These are phyloP conservation scores for Bhutanitis thaidina DNA, from an alignment of 2,888 invertebrate species.

Conservation along the genomic window DNA sequence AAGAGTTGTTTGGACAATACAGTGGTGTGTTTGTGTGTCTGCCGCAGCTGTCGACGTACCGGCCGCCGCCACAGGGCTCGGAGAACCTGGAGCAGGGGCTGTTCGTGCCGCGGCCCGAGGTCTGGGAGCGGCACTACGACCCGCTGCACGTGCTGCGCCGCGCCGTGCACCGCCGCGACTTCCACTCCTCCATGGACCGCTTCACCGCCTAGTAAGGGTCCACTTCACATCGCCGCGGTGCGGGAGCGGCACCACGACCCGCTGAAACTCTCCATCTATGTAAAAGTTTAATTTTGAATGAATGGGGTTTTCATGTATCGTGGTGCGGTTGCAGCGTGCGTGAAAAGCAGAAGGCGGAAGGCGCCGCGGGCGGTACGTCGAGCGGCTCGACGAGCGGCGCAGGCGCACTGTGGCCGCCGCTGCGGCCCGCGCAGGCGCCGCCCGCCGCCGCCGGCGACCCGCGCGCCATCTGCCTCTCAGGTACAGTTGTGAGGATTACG, in stretches of 20 bases:
- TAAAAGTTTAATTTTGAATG: no score
- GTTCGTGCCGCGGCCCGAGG: constrained; percentile 90
- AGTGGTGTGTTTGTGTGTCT: no score
- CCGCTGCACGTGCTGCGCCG: constrained; percentile 95
- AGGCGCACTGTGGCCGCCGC: constrained; percentile 65
- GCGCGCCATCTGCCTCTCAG: constrained; percentile 54
- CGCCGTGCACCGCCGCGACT: constrained; percentile 94
- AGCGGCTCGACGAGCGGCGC: constrained; percentile 11
- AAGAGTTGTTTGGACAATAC: no score
- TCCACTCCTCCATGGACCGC: constrained; percentile 96
- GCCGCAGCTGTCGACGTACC: constrained; percentile 87
- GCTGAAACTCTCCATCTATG: no score
- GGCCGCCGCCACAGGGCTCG: constrained; percentile 85
- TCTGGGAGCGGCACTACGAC: constrained; percentile 97
- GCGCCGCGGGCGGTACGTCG: constrained; percentile 20
- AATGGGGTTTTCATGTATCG: not conserved
- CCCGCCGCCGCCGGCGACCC: constrained; percentile 57
- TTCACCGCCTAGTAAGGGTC: constrained; percentile 90
- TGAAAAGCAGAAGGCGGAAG: constrained; percentile 53
- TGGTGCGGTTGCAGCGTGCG: constrained; percentile 44
- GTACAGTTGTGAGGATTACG: no score
- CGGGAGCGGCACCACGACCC: no score
- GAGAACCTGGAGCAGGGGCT: constrained; percentile 94
- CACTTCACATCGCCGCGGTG: no score
- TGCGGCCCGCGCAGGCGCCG: constrained; percentile 46